Conservation (phyloP, 2,888 invertebrate genomes). For the Caenorhabditis sulstoni region DNA sequence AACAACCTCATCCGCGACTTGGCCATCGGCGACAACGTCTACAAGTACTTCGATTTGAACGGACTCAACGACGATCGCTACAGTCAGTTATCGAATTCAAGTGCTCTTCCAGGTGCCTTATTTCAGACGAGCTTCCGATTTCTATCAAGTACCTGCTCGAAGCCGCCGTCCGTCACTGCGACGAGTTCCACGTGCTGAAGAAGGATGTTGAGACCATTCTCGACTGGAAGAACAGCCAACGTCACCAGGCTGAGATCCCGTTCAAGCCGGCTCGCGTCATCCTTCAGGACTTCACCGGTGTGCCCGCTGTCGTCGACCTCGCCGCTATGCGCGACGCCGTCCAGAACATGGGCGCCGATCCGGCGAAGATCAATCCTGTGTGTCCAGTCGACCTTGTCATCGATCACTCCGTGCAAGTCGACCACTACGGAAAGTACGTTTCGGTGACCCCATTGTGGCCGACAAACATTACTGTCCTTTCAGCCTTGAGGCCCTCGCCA, state of each 20-base stretch:
- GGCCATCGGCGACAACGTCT: conserved; percentile 83
- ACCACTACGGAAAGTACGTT: conserved; percentile 86
- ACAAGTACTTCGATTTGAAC: conserved; percentile 88
- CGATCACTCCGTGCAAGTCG: conserved; percentile 98
- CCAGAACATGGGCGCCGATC: conserved; percentile 89
- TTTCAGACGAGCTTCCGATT: conserved; percentile 86
- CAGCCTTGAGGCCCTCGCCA: conserved; percentile 90
- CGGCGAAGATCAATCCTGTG: conserved; percentile 94
- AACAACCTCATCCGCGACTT: conserved; percentile 66
- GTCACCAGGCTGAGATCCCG: conserved; percentile 88
- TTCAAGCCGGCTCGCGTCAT: conserved; percentile 97
- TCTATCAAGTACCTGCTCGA: conserved; percentile 94
- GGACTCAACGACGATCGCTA: conserved; percentile 87
- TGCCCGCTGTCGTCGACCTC: conserved; percentile 98
- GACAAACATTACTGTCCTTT: conserved; percentile 74
- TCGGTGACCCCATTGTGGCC: conserved; percentile 2
- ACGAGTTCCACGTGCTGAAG: conserved; percentile 91
- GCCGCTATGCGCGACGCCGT: conserved; percentile 99
- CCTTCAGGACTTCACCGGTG: conserved; percentile 89
- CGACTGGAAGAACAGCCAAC: conserved; percentile 89
- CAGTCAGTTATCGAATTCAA: conserved; percentile 84
- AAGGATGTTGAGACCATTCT: conserved; percentile 92
- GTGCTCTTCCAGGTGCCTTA: not conserved
- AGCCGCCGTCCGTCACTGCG: conserved; percentile 95
- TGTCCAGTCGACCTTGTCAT: conserved; percentile 98